These are phyloP conservation scores for Lagopus muta DNA, from an alignment of 2,113 vertebrate genomes.

Conservation along the genomic window DNA sequence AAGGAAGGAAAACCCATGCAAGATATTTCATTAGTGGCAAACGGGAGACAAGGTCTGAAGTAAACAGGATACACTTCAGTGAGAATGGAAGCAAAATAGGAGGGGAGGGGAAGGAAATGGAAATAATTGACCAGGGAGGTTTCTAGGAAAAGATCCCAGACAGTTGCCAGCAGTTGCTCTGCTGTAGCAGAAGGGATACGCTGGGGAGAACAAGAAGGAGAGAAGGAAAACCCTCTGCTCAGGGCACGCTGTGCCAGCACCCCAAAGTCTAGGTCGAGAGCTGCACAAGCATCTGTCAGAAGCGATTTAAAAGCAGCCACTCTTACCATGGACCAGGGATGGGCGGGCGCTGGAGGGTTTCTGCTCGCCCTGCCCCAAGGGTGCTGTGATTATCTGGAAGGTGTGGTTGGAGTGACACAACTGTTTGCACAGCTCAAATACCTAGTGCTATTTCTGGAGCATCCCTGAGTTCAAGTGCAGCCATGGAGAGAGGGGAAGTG, in stretches of 20 bases:
- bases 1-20: constrained; percentile 15
- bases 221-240: neutral
- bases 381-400: neutral
- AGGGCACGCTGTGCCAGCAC: neutral
- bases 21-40: constrained; percentile 33
- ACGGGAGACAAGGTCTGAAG: neutral
- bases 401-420: neutral
- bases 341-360: neutral
- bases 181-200: neutral
- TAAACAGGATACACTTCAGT: neutral
- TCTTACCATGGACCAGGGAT: neutral
- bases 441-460: constrained; percentile 15
- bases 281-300: neutral
- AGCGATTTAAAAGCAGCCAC: neutral
- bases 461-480: neutral
- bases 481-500: neutral
- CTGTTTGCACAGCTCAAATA: neutral
- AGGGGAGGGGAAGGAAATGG: neutral
- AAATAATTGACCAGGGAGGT: neutral
- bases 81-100: neutral
- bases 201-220: neutral
- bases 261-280: neutral
- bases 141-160: neutral
- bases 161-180: neutral
- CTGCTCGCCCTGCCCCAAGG: neutral